Base-by-base conservation (phyloP, 2,888 invertebrate species). In the Archips xylosteana region DNA sequence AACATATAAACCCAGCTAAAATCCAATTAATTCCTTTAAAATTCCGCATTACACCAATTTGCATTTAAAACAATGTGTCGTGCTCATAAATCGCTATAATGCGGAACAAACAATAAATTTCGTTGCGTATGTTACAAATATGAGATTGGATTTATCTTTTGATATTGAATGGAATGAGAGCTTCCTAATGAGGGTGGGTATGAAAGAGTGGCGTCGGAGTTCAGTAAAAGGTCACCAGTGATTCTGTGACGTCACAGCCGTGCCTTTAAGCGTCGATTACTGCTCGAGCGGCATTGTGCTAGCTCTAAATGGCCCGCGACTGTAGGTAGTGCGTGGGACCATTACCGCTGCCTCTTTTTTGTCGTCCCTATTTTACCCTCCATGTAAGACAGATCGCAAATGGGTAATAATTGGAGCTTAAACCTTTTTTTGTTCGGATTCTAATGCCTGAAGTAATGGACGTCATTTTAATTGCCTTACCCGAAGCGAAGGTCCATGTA, bases 361-460 rank as follows among this genome's bases (percentile, higher is more conserved):
- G 89, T 80, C 79, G 89, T 80, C 79, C 88, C 87, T 87, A 87
- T 89, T 89, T 88, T 84, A 81, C 84, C 82, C 83, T 34, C 87
- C 88, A 84, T 87, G 88, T 88, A 88, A 88, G 88, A 91, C 89
- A 89, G 92, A 92, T 91, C 92, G 87, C 87, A 87, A 89, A 89
- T 89, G 89, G 90, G 88, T 89, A 90, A 91, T 91, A 89, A 92
- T 92, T 92, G 92, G 85, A 85, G 87, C 85, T 87, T 85, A 87
- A 89, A 87, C 88, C 88, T 87, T 90, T 91, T 91, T 90, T 88
- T 80, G 81, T 87, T 83, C 81, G 83, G 85, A 85, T 88, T 89
- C 89, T 87, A 88, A 89, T 88, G 85, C 81, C 78, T 78, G 75
- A 75, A 66, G 76, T 76, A 84, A 88, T 88, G 82, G 84, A 85